A percentile compares a stretch with the other conserved stretches of the same genome.
Conservation (phyloP, 2,113 vertebrate species). For the Nestor notabilis region DNA sequence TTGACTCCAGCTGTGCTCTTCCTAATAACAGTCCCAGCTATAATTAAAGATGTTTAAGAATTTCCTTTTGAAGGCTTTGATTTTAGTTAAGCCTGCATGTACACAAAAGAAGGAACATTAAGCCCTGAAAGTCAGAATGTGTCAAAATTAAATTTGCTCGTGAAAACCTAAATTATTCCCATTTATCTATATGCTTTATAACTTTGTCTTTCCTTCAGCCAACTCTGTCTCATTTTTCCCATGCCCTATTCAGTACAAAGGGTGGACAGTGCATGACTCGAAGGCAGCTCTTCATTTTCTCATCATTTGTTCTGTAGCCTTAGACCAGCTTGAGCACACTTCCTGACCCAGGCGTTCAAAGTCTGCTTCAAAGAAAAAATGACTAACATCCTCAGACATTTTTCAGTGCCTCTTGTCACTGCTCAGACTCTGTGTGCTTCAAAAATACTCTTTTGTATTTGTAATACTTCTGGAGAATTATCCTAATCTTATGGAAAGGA, state of each 20-base stretch:
- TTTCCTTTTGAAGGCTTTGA: conserved; percentile 17
- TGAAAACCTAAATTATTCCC: neutral
- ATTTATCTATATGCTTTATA: neutral
- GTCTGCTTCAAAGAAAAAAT: neutral
- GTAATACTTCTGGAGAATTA: neutral
- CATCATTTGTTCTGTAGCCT: conserved; percentile 4
- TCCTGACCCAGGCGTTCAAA: neutral
- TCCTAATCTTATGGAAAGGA: neutral
- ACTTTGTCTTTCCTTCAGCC: neutral
- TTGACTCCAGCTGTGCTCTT: conserved; percentile 40
- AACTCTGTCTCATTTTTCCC: neutral
- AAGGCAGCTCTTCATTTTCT: conserved; percentile 15
- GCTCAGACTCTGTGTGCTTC: neutral
- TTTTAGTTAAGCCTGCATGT: neutral
- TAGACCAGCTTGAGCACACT: neutral
- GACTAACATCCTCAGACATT: neutral
- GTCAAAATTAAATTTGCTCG: neutral
- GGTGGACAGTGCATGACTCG: neutral
- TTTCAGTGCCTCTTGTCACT: neutral
- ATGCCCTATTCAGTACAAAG: neutral
- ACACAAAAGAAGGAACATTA: neutral
- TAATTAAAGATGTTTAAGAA: conserved; percentile 54
- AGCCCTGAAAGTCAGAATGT: neutral
- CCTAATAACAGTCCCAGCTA: conserved; percentile 5
- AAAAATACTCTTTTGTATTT: neutral